Percentiles rank a stretch among this genome's conserved stretches.
These are phyloP conservation scores for Drosophila ogumai DNA, from an alignment of 1,140 invertebrate genomes.

Conservation along the genomic window DNA sequence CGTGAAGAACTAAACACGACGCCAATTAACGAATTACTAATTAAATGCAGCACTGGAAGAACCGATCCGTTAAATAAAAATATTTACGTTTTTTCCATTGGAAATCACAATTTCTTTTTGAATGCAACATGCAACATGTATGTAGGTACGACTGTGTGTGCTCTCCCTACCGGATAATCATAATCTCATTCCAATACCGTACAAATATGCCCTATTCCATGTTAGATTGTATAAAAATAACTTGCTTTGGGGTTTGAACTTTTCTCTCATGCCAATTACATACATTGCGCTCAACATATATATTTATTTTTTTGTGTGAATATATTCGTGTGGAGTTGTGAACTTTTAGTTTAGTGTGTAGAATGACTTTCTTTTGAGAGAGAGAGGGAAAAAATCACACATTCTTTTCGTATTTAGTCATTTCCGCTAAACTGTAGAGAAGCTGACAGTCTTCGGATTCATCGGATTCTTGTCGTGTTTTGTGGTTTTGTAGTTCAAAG, in stretches of 20 bases:
- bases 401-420: slow-evolving; percentile 50
- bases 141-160: slow-evolving; percentile 30
- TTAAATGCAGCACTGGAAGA: slow-evolving; percentile 75
- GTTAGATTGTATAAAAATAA: slow-evolving; percentile 72
- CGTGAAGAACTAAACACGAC: slow-evolving; percentile 45
- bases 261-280: slow-evolving; percentile 71
- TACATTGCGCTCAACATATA: slow-evolving; percentile 45
- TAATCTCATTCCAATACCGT: slow-evolving; percentile 69
- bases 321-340: background rate
- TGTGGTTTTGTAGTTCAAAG: slow-evolving; percentile 17
- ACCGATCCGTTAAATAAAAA: slow-evolving; percentile 44
- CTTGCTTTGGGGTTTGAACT: slow-evolving; percentile 53
- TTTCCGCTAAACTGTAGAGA: slow-evolving; percentile 18
- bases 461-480: slow-evolving; percentile 25
- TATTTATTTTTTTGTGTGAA: slow-evolving; percentile 8
- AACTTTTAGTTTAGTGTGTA: background rate
- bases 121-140: slow-evolving; percentile 30
- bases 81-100: slow-evolving; percentile 5
- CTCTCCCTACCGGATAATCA: slow-evolving; percentile 42
- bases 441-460: slow-evolving; percentile 54
- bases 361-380: slow-evolving; percentile 15
- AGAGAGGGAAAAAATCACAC: slow-evolving; percentile 60
- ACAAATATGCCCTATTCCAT: slow-evolving; percentile 67
- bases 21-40: slow-evolving; percentile 46
- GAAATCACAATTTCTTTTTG: slow-evolving; percentile 17